Base-by-base conservation (phyloP, 1,140 invertebrate genomes). In the Agrilus planipennis region DNA sequence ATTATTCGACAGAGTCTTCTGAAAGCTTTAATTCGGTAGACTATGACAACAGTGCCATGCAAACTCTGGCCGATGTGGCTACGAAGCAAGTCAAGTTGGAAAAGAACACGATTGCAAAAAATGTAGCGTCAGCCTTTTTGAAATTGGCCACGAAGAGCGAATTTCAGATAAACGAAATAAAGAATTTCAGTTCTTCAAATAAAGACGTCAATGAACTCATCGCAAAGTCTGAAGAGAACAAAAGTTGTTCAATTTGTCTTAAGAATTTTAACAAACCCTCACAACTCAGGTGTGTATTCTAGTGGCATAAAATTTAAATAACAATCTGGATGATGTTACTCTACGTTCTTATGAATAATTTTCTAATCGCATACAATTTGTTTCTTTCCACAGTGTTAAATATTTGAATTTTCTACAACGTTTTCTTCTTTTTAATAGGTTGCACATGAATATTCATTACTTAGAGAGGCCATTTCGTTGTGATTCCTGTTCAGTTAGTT, bases 371-470 rank as follows among this genome's bases (percentile, higher is more conserved):
- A n/a, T n/a, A n/a, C n/a, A n/a, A n/a, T n/a, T n/a, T n/a, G n/a
- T n/a, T n/a, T n/a, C n/a, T n/a, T n/a, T n/a, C n/a, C n/a, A n/a
- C n/a, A n/a, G n/a, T n/a, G n/a, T n/a, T n/a, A n/a, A n/a, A n/a
- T n/a, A n/a, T n/a, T n/a, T n/a, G n/a, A n/a, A 16, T 18, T 40
- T 44, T 7, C n/a, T n/a, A n/a, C n/a, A n/a, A n/a, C n/a, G n/a
- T n/a, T n/a, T n/a, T n/a, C n/a, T n/a, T n/a, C n/a, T 19, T 28
- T 4, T 42, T 55, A 56, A 35, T 34, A 60, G 60, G 39, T 68
- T 95, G 34, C 92, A 97, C 65, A 83, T 92, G 58, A 95, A 95
- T 62, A 93, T 93, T 53, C 92, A 97, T 64, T 93, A 91, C 54
- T 83, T 96, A 65, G 91, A 95, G 58, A 73, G 89, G 32, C 88